A percentile compares a stretch with the other conserved stretches of the same genome.
These are phyloP conservation scores for Halisarca cf. caerulea DNA, from an alignment of 37 sponge, comb jelly and placozoan genomes.

Conservation along the genomic window DNA sequence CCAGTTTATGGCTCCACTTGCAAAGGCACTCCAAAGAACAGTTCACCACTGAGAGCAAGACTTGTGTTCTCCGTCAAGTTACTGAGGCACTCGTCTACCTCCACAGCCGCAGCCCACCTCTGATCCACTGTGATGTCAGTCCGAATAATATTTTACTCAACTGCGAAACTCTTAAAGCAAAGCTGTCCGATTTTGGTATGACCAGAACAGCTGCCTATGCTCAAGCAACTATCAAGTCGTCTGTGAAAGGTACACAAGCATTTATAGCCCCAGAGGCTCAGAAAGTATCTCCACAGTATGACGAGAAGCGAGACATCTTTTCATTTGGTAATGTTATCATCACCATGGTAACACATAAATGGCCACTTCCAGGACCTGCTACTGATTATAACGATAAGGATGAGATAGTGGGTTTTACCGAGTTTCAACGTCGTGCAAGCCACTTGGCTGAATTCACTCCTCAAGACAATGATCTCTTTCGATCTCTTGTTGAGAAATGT, in stretches of 20 bases:
- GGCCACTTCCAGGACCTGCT: not conserved
- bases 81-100: not conserved
- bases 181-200: constrained; percentile 5
- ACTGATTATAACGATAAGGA: not conserved
- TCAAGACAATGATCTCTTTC: not conserved
- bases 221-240: not conserved
- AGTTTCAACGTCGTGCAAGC: not conserved
- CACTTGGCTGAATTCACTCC: not conserved
- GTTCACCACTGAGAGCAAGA: not conserved
- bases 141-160: constrained; percentile 3
- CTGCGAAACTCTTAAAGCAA: not conserved
- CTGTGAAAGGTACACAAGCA: not conserved
- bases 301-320: not conserved
- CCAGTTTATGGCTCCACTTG: not conserved
- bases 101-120: not conserved
- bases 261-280: constrained; percentile 6
- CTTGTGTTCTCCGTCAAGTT: not conserved
- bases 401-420: not conserved
- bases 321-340: not conserved
- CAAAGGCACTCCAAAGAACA: not conserved
- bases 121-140: not conserved
- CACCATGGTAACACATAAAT: not conserved
- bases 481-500: not conserved
- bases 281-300: not conserved
- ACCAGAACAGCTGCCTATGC: not conserved